A percentile compares a stretch with the other conserved stretches of the same genome.
phyloP scores from a whole-genome alignment of 2,888 invertebrate genomes.

The Eupithecia pulchellata region DNA sequence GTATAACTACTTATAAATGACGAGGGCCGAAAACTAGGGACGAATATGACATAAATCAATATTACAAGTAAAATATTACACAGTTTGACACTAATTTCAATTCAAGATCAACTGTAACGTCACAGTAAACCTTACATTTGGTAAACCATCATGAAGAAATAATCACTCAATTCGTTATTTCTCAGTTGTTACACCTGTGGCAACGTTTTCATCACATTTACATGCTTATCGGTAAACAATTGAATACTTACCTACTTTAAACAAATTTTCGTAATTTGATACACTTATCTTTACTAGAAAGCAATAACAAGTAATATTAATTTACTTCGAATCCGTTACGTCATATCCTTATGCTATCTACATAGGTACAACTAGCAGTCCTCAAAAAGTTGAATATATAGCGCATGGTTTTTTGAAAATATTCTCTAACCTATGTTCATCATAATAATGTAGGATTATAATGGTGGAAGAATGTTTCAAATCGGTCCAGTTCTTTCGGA shows the following conservation, averaged over 20 bases:
- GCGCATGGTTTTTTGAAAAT: too few species aligned
- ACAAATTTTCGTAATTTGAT: conserved; percentile 3
- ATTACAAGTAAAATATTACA: background rate
- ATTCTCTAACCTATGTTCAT: too few species aligned
- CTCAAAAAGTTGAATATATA: too few species aligned
- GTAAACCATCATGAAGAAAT: background rate
- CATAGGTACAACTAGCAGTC: too few species aligned
- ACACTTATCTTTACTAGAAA: background rate
- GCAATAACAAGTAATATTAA: background rate
- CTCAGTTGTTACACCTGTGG: background rate
- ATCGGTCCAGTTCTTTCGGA: too few species aligned
- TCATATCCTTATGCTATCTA: conserved; percentile 6
- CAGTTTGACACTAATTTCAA: background rate
- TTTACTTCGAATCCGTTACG: conserved; percentile 1
- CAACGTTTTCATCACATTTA: background rate
- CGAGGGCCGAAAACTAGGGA: too few species aligned
- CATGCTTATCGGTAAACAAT: background rate
- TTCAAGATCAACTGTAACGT: background rate
- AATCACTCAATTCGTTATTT: background rate
- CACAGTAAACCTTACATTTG: background rate
- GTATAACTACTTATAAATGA: too few species aligned
- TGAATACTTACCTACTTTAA: background rate
- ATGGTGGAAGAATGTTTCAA: too few species aligned
- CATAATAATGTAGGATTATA: too few species aligned
- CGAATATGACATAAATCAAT: too few species aligned